Conservation (phyloP, 2,888 invertebrate genomes). For the Palloptera scutellata region DNA sequence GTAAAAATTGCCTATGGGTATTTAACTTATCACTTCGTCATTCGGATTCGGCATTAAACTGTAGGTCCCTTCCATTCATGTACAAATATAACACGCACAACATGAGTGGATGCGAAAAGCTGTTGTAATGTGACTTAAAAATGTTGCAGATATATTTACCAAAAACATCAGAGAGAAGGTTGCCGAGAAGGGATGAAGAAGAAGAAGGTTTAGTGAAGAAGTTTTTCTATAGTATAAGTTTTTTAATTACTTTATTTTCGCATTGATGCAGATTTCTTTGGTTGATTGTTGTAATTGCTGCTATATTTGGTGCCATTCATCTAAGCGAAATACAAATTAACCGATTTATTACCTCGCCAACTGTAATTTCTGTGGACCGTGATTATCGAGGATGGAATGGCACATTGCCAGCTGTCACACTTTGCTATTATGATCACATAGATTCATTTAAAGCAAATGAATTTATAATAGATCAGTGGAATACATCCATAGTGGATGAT, state of each 20-base stretch:
- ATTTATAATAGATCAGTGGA: constrained; percentile 61
- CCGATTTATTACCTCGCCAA: constrained; percentile 56
- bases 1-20: no score
- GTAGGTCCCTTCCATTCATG: no score
- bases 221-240: no score
- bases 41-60: no score
- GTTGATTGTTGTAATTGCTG: constrained; percentile 46
- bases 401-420: constrained; percentile 58
- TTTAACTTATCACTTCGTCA: no score
- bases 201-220: no score
- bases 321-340: constrained; percentile 51
- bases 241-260: constrained; percentile 13
- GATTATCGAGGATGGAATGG: constrained; percentile 62
- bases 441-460: constrained; percentile 56
- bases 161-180: no score
- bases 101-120: no score
- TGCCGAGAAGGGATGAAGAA: no score
- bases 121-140: no score
- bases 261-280: constrained; percentile 54
- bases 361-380: constrained; percentile 60
- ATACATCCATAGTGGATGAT: constrained; percentile 59
- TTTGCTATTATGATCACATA: constrained; percentile 60
- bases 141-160: no score
- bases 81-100: no score
- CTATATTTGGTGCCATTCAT: constrained; percentile 47